Percentiles rank a stretch among this genome's conserved stretches.
These are phyloP conservation scores for Mylabris sibirica DNA, from an alignment of 2,888 invertebrate genomes.

Conservation along the genomic window DNA sequence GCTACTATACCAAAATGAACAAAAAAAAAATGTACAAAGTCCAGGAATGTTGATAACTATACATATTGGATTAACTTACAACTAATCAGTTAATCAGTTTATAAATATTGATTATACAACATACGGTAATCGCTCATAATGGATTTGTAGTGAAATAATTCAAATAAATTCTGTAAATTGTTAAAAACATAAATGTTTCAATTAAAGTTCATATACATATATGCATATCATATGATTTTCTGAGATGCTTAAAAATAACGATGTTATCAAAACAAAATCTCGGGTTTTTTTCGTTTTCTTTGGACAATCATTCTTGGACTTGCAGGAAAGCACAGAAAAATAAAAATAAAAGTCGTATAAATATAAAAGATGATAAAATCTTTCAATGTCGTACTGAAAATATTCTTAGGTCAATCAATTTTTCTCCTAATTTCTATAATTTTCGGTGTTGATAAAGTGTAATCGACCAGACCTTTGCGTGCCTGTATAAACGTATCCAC, in stretches of 20 bases:
- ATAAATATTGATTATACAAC: neutral
- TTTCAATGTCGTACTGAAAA: neutral
- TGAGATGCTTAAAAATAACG: neutral
- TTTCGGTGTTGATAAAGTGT: neutral
- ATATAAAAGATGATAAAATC: neutral
- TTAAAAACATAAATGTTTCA: neutral
- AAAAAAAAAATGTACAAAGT: neutral
- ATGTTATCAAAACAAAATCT: neutral
- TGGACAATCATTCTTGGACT: neutral
- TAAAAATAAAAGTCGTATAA: neutral
- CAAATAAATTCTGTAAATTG: neutral
- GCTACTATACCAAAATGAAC: neutral
- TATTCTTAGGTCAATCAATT: neutral
- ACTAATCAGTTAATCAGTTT: neutral
- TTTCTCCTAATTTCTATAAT: neutral
- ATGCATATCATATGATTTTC: neutral
- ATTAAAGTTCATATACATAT: neutral
- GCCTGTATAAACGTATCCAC: neutral
- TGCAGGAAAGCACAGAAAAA: neutral
- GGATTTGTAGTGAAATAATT: too few species aligned
- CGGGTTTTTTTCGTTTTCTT: neutral
- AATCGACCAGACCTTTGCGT: neutral
- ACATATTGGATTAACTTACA: neutral
- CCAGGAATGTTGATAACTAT: neutral
- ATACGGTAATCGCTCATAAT: neutral